A percentile compares a stretch with the other conserved stretches of the same genome.
phyloP scores from a whole-genome alignment of 1,140 invertebrate genomes.

The Zeugodacus cucurbitae region DNA sequence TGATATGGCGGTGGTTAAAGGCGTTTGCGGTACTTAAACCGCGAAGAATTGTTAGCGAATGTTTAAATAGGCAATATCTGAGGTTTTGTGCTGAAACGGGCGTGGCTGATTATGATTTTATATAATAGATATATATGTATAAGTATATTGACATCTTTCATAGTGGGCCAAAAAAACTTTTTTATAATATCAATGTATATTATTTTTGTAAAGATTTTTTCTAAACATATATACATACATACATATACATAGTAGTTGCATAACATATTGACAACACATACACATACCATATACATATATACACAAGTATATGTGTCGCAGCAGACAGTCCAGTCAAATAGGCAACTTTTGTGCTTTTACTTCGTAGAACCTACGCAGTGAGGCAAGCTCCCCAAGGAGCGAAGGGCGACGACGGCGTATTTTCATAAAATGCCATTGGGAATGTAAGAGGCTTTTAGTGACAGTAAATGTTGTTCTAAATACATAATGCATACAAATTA shows the following conservation, averaged over 20 bases:
- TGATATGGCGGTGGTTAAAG: neutral
- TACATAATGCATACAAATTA: neutral
- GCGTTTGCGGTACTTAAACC: neutral
- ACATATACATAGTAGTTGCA: neutral
- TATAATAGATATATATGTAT: neutral
- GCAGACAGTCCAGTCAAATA: neutral
- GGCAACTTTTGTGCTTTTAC: neutral
- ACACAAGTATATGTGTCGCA: neutral
- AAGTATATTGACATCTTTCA: neutral
- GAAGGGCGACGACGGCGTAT: too few relatives aligned
- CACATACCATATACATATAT: neutral
- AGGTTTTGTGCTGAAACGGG: neutral
- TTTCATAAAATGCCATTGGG: neutral
- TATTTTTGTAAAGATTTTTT: conserved; percentile 24
- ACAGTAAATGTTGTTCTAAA: conserved; percentile 20
- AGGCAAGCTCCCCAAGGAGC: neutral
- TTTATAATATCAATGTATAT: conserved; percentile 13
- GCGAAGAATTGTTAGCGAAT: neutral
- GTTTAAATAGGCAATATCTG: neutral
- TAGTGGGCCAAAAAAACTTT: conserved; percentile 19
- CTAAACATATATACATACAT: neutral
- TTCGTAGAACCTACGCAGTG: neutral
- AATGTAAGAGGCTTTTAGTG: conserved; percentile 19
- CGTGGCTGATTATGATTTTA: neutral
- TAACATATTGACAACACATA: neutral